These are phyloP conservation scores for Drosophila anomelani DNA, from an alignment of 2,888 invertebrate species.

Conservation along the genomic window DNA sequence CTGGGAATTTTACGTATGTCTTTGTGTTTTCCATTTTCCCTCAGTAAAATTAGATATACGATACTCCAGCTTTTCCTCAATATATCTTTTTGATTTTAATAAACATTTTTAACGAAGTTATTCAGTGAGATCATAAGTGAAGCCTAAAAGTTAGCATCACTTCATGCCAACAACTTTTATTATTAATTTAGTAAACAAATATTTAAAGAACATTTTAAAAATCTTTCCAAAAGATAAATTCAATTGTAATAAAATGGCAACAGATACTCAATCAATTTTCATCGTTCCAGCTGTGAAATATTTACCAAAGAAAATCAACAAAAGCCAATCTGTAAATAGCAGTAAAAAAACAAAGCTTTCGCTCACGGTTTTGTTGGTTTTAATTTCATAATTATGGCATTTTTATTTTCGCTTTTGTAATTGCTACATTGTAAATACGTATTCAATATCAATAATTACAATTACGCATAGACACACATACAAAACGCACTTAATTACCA, in stretches of 20 bases:
- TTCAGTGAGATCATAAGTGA: too few species aligned
- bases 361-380: conserved; percentile 44
- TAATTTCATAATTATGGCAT: conserved; percentile 81
- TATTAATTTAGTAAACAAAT: background rate
- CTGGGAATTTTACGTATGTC: conserved; percentile 2
- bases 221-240: background rate
- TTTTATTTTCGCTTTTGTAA: conserved; percentile 71
- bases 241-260: background rate
- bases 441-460: conserved; percentile 79
- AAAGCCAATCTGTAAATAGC: background rate
- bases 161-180: background rate
- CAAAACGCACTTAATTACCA: conserved; percentile 45
- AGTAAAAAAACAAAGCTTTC: conserved; percentile 14
- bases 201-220: too few species aligned
- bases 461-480: conserved; percentile 76
- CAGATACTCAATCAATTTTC: conserved; percentile 2
- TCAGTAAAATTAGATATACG: background rate
- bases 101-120: too few species aligned
- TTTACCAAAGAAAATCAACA: conserved; percentile 24
- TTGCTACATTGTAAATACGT: conserved; percentile 77
- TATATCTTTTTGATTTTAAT: too few species aligned
- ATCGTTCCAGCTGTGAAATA: background rate
- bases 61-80: background rate
- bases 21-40: background rate
- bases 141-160: background rate